Evolutionary conservation across 2,888 invertebrate species (phyloP), one percentile per base, ranked within the genome.

Genomic region (Microdon myrmicae): DNA sequence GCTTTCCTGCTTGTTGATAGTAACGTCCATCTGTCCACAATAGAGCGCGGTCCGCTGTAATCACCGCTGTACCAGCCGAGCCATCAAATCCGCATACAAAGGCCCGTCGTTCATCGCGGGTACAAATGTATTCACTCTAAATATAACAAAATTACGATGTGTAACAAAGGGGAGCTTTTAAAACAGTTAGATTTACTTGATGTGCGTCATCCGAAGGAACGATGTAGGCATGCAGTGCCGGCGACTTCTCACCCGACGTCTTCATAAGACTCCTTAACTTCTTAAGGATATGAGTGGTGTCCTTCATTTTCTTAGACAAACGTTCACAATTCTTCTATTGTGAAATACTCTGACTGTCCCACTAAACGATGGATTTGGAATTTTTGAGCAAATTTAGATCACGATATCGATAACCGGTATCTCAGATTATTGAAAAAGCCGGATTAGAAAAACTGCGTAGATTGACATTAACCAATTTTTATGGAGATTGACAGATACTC

Each of bases 21-120:
- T 99, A 99, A 4, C 99, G 83, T 0, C 97, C 98, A 81, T 99
- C 99, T 0, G 98, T 98, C 97, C 98, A 99, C n/a, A 99, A 78
- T 2, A 90, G 81, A 0, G 93, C 93, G 12, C 85, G 81, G 0
- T 84, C 81, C 0, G 82, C 76, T 0, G 96, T 95, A 29, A 98
- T 84, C 5, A 97, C 82, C 0, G 93, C 96, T 0, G 93, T 93
- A 2, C 96, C 97, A 6, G 90, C 89, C 0, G 78, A 78, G 3
- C 77, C 98, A 6, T 88, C 88, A 79, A 99, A 99, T 0, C 94
- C 94, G 0, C 90, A 87, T 3, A 99, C 84, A 81, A 88, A 97
- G 7, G 86, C 86, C 10, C 96, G 83, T 2, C 95, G 85, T 44
- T 90, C 86, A 79, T 98, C 97, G 72, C 88, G 87, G 1, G 87